Conservation (phyloP, 1,140 invertebrate species). For the Leptopilina boulardi region DNA sequence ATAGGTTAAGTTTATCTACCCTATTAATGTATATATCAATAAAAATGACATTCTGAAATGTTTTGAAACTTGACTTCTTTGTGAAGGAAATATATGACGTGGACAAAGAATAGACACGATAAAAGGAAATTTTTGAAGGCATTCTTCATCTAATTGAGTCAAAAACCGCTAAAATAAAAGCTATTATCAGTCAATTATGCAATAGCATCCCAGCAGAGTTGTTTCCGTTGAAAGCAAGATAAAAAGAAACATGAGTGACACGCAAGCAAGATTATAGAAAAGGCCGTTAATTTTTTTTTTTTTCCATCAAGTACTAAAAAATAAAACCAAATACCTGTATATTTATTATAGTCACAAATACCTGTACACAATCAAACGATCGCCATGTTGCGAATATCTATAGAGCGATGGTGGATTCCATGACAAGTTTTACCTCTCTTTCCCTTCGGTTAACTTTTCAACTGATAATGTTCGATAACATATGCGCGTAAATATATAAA, state of each 20-base stretch:
- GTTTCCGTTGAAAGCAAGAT: background rate
- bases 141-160: background rate
- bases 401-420: slow-evolving; percentile 32
- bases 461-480: background rate
- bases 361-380: slow-evolving; percentile 38
- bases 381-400: slow-evolving; percentile 56
- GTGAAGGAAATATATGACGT: background rate
- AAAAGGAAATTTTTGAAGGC: background rate
- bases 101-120: background rate
- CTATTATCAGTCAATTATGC: slow-evolving; percentile 31
- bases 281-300: background rate
- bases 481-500: slow-evolving; percentile 17
- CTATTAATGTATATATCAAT: background rate
- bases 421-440: slow-evolving; percentile 31
- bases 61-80: background rate
- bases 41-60: background rate
- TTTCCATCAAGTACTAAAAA: background rate
- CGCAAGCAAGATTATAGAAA: slow-evolving; percentile 10
- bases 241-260: slow-evolving; percentile 2
- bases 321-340: slow-evolving; percentile 36
- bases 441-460: background rate
- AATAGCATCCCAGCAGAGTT: slow-evolving; percentile 2
- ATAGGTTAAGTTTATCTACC: slow-evolving; percentile 14
- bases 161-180: slow-evolving; percentile 12
- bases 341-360: slow-evolving; percentile 30